Percentiles rank a stretch among this genome's conserved stretches.
Evolutionary conservation across 2,797 vertebrate genomes (phyloP).

Genomic region (Xenops minutus): DNA sequence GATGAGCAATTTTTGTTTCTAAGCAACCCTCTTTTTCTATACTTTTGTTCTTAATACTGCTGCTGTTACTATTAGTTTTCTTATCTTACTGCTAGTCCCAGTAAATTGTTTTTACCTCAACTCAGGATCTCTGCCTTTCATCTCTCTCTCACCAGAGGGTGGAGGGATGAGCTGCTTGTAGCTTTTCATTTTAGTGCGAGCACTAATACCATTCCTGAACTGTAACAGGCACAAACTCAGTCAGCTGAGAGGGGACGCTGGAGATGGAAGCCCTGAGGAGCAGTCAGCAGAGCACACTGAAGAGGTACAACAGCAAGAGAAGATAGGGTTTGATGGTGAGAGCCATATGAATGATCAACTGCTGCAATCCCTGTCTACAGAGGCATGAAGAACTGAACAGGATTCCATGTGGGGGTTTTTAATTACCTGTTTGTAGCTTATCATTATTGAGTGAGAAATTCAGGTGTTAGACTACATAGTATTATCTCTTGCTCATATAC

Average conservation of each 20-base stretch:
- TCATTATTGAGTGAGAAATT: neutral
- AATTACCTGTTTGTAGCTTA: neutral
- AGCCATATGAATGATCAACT: neutral
- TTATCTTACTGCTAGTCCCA: neutral
- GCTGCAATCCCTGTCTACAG: neutral
- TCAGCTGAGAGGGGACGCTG: neutral
- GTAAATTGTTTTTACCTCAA: neutral
- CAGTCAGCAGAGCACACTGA: neutral
- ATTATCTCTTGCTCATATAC: neutral
- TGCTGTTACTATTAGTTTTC: neutral
- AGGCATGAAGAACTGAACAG: neutral
- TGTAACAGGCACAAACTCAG: neutral
- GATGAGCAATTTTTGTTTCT: neutral
- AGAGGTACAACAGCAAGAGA: neutral
- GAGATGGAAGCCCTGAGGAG: neutral
- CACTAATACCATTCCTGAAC: neutral
- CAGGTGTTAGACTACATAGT: neutral
- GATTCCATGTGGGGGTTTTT: fast-evolving
- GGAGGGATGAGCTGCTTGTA: neutral
- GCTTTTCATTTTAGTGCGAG: neutral
- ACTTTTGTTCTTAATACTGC: neutral
- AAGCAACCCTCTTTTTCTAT: neutral
- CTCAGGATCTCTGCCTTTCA: neutral
- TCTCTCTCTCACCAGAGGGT: neutral
- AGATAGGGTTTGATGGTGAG: neutral